Evolutionary conservation across 1,140 invertebrate genomes (phyloP).

Genomic region (Eulimnadia texana): DNA sequence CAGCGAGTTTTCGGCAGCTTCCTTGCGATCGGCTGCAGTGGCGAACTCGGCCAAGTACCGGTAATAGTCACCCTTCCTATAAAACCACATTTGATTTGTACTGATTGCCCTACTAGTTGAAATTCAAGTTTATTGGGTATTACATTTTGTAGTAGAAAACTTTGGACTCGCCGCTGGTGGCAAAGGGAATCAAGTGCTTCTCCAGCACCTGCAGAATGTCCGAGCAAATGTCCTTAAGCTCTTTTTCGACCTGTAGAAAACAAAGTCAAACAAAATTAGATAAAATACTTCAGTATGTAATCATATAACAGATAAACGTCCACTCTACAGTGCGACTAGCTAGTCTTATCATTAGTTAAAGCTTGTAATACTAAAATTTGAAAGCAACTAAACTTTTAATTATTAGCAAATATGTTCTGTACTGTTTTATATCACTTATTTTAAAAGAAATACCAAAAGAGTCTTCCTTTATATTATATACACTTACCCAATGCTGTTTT

Average conservation of each 20-base stretch:
- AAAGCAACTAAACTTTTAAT: too few species aligned
- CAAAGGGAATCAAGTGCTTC: constrained; percentile 83
- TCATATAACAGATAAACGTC: neutral
- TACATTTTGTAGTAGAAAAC: constrained; percentile 98
- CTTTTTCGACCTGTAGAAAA: constrained; percentile 62
- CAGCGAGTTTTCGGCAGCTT: constrained; percentile 86
- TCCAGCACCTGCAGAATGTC: constrained; percentile 87
- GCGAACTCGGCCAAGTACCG: constrained; percentile 94
- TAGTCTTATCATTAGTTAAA: too few species aligned
- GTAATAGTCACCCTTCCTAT: constrained; percentile 84
- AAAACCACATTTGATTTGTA: neutral
- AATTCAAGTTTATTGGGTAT: neutral
- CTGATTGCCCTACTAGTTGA: too few species aligned
- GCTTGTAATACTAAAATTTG: too few species aligned
- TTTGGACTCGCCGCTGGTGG: constrained; percentile 84
- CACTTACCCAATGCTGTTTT: neutral
- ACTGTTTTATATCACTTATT: too few species aligned
- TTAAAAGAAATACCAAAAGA: too few species aligned
- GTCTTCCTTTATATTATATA: neutral
- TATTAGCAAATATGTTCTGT: too few species aligned
- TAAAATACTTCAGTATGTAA: neutral
- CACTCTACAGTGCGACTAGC: too few species aligned
- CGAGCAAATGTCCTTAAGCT: constrained; percentile 88
- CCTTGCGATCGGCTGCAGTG: constrained; percentile 84
- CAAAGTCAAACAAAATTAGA: neutral